phyloP scores from a whole-genome alignment of 2,888 invertebrate genomes.

The Conistra vaccinii region DNA sequence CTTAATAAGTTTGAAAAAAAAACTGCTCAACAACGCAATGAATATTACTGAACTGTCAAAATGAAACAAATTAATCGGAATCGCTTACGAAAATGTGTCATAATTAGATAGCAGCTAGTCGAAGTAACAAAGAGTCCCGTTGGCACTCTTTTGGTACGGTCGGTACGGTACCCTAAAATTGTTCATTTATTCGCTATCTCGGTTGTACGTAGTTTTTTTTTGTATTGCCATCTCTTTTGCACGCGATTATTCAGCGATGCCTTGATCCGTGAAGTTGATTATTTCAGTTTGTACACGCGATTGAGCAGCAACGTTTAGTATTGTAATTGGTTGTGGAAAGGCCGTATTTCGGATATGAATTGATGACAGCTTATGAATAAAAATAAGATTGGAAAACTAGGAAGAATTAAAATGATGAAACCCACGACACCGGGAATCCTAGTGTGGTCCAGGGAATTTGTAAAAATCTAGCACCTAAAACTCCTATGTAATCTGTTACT shows the following conservation, averaged over 20 bases:
- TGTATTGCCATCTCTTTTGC: slow-evolving; percentile 23
- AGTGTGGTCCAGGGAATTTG: too few relatives aligned
- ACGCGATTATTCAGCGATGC: slow-evolving; percentile 39
- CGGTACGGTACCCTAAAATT: slow-evolving; percentile 25
- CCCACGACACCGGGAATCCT: too few relatives aligned
- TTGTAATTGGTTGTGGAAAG: slow-evolving; percentile 39
- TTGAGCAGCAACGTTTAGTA: slow-evolving; percentile 28
- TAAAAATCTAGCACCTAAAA: too few relatives aligned
- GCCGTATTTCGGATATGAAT: slow-evolving; percentile 2
- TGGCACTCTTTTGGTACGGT: background rate
- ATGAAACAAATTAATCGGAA: too few relatives aligned
- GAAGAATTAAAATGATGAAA: too few relatives aligned
- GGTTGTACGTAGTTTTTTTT: slow-evolving; percentile 5
- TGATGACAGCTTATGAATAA: background rate
- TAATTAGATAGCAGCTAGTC: too few relatives aligned
- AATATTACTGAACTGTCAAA: too few relatives aligned
- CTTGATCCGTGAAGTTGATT: slow-evolving; percentile 61
- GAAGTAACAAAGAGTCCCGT: background rate
- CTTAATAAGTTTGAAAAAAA: too few relatives aligned
- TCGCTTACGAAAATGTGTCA: too few relatives aligned
- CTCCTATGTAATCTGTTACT: too few relatives aligned
- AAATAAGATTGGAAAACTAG: too few relatives aligned
- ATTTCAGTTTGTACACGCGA: slow-evolving; percentile 58
- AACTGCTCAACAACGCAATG: too few relatives aligned
- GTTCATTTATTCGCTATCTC: slow-evolving; percentile 46